Conservation (phyloP, 2,113 vertebrate genomes). For the Monopterus albus region DNA sequence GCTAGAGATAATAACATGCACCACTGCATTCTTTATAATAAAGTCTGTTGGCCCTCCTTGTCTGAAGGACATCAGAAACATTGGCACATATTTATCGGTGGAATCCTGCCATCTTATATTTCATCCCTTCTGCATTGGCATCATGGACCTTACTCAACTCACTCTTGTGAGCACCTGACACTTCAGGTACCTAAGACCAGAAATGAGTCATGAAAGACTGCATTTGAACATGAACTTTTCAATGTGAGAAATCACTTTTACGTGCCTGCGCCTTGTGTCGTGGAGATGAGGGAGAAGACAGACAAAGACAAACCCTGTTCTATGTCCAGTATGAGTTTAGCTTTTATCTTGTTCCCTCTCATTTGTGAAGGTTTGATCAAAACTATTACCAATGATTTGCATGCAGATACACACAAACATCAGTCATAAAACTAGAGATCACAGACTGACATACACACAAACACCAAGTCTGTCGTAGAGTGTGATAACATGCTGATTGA, state of each 20-base stretch:
- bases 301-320: neutral
- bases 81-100: too few species aligned
- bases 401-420: neutral
- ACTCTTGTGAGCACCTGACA: too few species aligned
- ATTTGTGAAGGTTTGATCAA: constrained; percentile 43
- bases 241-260: constrained; percentile 31
- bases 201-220: too few species aligned
- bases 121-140: too few species aligned
- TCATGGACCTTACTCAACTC: too few species aligned
- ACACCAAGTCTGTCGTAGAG: constrained; percentile 22
- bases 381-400: constrained; percentile 16
- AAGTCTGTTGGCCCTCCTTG: too few species aligned
- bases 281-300: neutral
- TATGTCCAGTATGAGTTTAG: neutral
- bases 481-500: constrained; percentile 63
- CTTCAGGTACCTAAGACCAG: too few species aligned
- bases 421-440: constrained; percentile 24
- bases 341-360: constrained; percentile 36
- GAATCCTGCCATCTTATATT: too few species aligned
- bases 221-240: constrained; percentile 33
- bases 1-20: too few species aligned
- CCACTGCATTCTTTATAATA: too few species aligned
- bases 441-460: constrained; percentile 4
- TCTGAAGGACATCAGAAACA: too few species aligned
- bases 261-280: constrained; percentile 10